A percentile compares a stretch with the other conserved stretches of the same genome.
Evolutionary conservation across 2,113 vertebrate genomes (phyloP).

Genomic region (Zosterops japonicus): DNA sequence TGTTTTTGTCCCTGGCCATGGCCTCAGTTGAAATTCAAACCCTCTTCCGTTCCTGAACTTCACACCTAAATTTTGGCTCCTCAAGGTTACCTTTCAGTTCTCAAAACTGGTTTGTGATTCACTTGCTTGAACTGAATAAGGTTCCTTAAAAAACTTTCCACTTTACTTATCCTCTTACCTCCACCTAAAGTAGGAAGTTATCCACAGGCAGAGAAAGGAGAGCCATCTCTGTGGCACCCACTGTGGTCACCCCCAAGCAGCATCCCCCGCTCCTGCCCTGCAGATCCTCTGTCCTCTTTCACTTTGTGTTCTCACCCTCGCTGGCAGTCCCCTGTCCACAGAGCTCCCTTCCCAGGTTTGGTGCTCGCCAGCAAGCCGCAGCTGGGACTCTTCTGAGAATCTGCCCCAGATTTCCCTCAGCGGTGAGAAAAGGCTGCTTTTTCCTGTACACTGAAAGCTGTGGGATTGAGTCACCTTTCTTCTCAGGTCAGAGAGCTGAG

Average conservation of each 20-base stretch:
- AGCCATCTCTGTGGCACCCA: background rate
- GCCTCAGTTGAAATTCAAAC: background rate
- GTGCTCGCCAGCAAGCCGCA: background rate
- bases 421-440: background rate
- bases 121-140: background rate
- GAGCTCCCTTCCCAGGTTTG: background rate
- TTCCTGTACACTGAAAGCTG: background rate
- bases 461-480: conserved; percentile 4
- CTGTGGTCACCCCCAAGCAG: rapidly evolving
- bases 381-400: background rate
- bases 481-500: background rate
- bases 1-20: background rate
- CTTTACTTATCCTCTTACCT: background rate
- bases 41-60: background rate
- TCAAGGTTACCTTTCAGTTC: background rate
- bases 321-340: background rate
- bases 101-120: background rate
- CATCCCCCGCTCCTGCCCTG: background rate
- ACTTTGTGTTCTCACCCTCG: background rate
- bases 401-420: background rate
- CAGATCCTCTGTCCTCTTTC: background rate
- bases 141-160: background rate
- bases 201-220: background rate
- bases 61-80: background rate
- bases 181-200: background rate